Percentiles rank a stretch among this genome's conserved stretches.
Conservation (phyloP, 2,113 vertebrate genomes). For the Rhinopomastus cyanomelas region DNA sequence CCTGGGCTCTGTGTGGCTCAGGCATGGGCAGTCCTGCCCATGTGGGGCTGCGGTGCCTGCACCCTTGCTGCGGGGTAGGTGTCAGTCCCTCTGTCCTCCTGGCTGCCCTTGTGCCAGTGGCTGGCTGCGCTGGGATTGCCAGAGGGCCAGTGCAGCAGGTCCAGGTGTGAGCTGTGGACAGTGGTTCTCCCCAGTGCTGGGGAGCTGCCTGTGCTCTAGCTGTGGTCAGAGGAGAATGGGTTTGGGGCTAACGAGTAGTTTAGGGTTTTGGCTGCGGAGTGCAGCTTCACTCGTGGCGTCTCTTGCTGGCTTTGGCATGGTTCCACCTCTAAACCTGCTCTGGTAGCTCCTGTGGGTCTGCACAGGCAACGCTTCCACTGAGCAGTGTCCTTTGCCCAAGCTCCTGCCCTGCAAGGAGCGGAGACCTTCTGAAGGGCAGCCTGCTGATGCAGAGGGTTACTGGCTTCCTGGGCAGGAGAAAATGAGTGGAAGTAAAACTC, state of each 20-base stretch:
- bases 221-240: fast-evolving
- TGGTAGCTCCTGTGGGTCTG: neutral
- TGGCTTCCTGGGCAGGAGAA: conserved; percentile 7
- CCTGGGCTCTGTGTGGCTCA: neutral
- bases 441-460: neutral
- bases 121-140: neutral
- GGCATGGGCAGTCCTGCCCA: fast-evolving
- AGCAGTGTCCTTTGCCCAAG: neutral
- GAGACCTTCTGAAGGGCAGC: conserved; percentile 31
- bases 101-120: conserved; percentile 13
- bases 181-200: fast-evolving
- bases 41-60: fast-evolving
- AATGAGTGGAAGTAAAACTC: conserved; percentile 53
- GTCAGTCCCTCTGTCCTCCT: neutral
- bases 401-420: neutral
- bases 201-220: neutral
- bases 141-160: neutral
- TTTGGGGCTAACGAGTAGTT: neutral
- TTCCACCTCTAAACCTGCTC: neutral
- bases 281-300: fast-evolving
- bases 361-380: neutral
- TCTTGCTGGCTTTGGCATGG: neutral
- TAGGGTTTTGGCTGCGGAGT: neutral
- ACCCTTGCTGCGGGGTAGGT: too few species aligned
- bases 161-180: fast-evolving